Evolutionary conservation across 2,113 vertebrate species (phyloP).

Genomic region (Lynx canadensis): DNA sequence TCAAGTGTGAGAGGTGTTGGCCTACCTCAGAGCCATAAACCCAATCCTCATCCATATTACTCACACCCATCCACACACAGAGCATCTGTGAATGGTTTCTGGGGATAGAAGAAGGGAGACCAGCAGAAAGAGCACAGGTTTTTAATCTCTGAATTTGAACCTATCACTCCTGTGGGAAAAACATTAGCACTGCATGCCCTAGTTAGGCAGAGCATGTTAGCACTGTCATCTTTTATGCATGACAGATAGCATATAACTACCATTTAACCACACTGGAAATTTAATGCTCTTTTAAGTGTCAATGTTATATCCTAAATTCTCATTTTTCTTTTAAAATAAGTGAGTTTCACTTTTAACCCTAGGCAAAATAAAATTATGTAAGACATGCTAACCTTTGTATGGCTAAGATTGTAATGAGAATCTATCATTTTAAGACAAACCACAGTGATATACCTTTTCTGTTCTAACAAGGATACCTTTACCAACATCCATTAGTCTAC

Average conservation of each 20-base stretch:
- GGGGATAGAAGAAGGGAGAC: not conserved
- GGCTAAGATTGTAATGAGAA: not conserved
- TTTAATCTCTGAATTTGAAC: conserved; percentile 35
- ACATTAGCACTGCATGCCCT: not conserved
- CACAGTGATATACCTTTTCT: not conserved
- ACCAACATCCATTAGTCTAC: not conserved
- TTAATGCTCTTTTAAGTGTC: not conserved
- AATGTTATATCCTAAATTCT: not conserved
- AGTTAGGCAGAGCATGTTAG: not conserved
- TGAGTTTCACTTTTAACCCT: conserved; percentile 24
- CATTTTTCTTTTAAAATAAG: conserved; percentile 59
- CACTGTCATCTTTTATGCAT: not conserved
- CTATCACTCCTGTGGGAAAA: conserved; percentile 13
- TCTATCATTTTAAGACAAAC: conserved; percentile 3
- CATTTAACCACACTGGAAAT: conserved; percentile 12
- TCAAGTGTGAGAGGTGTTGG: not conserved
- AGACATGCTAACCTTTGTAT: not conserved
- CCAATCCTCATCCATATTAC: not conserved
- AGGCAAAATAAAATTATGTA: conserved; percentile 49
- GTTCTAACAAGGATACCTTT: not conserved
- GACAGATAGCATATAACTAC: not conserved
- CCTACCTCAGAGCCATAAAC: conserved; percentile 1
- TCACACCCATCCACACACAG: not conserved
- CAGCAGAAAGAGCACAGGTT: conserved; percentile 19
- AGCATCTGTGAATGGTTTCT: conserved; percentile 8